Evolutionary conservation across 2,888 invertebrate species (phyloP).

Genomic region (Mythimna vitellina): DNA sequence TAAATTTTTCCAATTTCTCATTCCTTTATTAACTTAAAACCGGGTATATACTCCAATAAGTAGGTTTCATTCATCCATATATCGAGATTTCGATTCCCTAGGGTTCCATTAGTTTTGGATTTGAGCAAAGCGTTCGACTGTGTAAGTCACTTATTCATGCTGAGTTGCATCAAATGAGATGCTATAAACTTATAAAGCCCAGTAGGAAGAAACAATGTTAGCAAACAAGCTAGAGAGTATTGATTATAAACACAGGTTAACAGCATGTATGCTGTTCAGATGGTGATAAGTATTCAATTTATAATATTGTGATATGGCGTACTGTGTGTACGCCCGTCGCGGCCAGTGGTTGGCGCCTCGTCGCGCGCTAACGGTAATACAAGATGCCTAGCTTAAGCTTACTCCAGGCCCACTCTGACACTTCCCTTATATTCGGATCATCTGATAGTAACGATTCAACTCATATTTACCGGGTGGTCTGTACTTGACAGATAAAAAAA

Average conservation of each 20-base stretch:
- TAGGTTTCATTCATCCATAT: constrained; percentile 3
- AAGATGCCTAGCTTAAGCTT: constrained; percentile 83
- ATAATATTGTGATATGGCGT: constrained; percentile 67
- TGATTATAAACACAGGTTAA: constrained; percentile 46
- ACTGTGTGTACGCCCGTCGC: constrained; percentile 61
- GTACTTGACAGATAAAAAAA: constrained; percentile 30
- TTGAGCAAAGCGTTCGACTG: constrained; percentile 11
- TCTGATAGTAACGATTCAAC: constrained; percentile 59
- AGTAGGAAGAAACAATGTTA: constrained; percentile 39
- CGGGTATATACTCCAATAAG: constrained; percentile 16
- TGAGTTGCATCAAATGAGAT: constrained; percentile 19
- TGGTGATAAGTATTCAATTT: constrained; percentile 63
- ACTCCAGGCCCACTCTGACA: constrained; percentile 76
- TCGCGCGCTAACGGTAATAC: constrained; percentile 88
- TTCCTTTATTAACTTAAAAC: constrained; percentile 54
- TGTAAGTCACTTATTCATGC: constrained; percentile 6
- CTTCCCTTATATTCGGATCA: constrained; percentile 67
- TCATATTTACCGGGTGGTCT: constrained; percentile 60
- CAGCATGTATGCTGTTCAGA: constrained; percentile 47
- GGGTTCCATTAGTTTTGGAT: constrained; percentile 7
- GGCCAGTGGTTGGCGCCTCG: constrained; percentile 80
- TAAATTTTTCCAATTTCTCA: constrained; percentile 65
- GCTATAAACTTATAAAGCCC: constrained; percentile 25
- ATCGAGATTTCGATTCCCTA: constrained; percentile 7
- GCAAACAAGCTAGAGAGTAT: constrained; percentile 28